Evolutionary conservation across 1,140 invertebrate species (phyloP).

Genomic region (fruit fly (Drosophila melanogaster)): Release_6_plus_ISO1_MT NT_037436.4:341501-342000

Average conservation of each 20-base stretch:
- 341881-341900: not conserved
- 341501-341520: not conserved
- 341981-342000: too few relatives aligned
- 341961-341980: too few relatives aligned
- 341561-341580: conserved; percentile 4
- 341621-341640: conserved; percentile 45
- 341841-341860: conserved; percentile 1
- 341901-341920: not conserved
- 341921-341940: not conserved
- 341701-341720: conserved; percentile 20
- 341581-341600: conserved; percentile 16
- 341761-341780: conserved; percentile 35
- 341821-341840: not conserved
- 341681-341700: conserved; percentile 42
- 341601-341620: conserved; percentile 21
- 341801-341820: too few relatives aligned
- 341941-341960: not conserved
- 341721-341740: conserved; percentile 29
- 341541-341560: conserved; percentile 4
- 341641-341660: conserved; percentile 26
- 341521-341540: conserved; percentile 1
- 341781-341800: not conserved
- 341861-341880: not conserved
- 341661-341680: conserved; percentile 42
- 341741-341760: conserved; percentile 16